Evolutionary conservation across 2,113 vertebrate species (phyloP), one percentile per base, ranked within the genome.

Genomic region (Ariopsis seemanni): DNA sequence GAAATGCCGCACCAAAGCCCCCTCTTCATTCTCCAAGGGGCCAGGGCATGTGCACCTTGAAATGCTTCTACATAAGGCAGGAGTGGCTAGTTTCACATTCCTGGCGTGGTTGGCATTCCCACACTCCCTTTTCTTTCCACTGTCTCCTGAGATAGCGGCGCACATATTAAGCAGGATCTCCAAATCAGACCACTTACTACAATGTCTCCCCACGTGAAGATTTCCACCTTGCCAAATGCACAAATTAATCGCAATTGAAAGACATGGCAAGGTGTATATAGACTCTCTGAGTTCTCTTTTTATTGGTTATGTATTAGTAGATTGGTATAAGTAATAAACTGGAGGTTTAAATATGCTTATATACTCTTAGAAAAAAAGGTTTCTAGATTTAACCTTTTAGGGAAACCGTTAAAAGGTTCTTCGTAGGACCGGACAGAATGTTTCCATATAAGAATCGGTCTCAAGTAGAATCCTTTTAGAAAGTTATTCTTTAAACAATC

Each of bases 81-180:
- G 90, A 91, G 89, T 87, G 89, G 85, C 93, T 91, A 90, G 87
- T 92, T 93, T 94, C 90, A 86, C 95, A 96, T 96, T 96, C 95
- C 94, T 93, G 69, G 89, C 93, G 78, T 94, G 92, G 86, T 72
- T 93, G 91, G 87, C 92, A 96, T 96, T 95, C 93, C 93, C 91
- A 75, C 20, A 34, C 62, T 82, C 42, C 63, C n/a, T 81, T 85
- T 74, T 67, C 55, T 87, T 81, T 71, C n/a, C 25, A 90, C 87
- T 89, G 27, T 85, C 89, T 85, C 83, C 58, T 48, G 81, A 93
- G 91, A 94, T 94, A 92, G 95, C 94, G 91, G 87, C 12, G 42
- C 67, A 82, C 20, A 89, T 79, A 90, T 92, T 82, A 92, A 93
- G 89, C 78, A 91, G 90, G 86, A 53, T 90, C 90, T 91, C 63